Percentiles rank a stretch among this genome's conserved stretches.
These are phyloP conservation scores for Apeltes quadracus DNA, from an alignment of 2,113 vertebrate genomes.

Conservation along the genomic window DNA sequence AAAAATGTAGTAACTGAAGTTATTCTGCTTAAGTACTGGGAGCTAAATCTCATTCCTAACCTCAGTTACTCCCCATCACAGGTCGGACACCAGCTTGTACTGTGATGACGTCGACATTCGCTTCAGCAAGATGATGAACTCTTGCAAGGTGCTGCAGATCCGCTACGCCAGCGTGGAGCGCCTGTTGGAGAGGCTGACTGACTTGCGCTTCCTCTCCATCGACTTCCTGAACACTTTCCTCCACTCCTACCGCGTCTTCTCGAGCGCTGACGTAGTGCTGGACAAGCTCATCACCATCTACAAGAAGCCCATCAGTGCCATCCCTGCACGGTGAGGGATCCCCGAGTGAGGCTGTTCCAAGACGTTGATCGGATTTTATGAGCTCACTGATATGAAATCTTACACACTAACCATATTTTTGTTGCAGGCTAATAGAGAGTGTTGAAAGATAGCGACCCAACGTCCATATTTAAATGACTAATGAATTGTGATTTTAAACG, in stretches of 20 bases:
- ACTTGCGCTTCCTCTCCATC: conserved; percentile 96
- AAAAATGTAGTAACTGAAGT: background rate
- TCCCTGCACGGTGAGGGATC: conserved; percentile 89
- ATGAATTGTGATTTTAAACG: background rate
- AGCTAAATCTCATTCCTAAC: conserved; percentile 26
- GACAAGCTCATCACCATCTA: conserved; percentile 98
- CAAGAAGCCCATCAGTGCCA: conserved; percentile 95
- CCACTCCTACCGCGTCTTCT: conserved; percentile 97
- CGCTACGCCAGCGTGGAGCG: conserved; percentile 96
- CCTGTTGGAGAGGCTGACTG: conserved; percentile 91
- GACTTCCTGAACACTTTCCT: conserved; percentile 99
- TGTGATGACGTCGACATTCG: conserved; percentile 98
- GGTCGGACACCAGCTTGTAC: conserved; percentile 95
- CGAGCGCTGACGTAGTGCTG: conserved; percentile 89
- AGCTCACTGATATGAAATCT: background rate
- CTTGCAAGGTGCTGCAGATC: conserved; percentile 98
- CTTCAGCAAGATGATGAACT: conserved; percentile 99
- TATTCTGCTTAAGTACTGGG: background rate
- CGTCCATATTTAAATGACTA: background rate
- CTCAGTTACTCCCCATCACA: conserved; percentile 59
- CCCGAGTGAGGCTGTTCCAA: background rate
- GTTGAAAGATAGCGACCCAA: background rate
- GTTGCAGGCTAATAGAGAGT: background rate
- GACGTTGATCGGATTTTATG: background rate
- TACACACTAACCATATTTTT: background rate